Conservation (phyloP, 2,797 vertebrate genomes). For the Discoglossus pictus region DNA sequence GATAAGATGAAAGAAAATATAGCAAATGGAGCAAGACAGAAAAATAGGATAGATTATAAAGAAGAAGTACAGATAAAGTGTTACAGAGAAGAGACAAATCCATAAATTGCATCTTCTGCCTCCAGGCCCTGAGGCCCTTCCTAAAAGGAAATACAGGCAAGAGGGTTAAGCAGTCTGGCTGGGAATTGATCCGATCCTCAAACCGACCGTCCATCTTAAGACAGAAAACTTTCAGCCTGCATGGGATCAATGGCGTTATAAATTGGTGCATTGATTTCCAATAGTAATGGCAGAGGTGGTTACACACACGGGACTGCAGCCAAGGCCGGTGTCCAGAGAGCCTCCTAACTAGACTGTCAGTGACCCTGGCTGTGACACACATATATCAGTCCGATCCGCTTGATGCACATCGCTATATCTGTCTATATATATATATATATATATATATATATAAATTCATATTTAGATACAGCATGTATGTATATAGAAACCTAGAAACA, state of each 20-base stretch:
- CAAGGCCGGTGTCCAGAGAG: conserved; percentile 36
- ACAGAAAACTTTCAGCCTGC: conserved; percentile 44
- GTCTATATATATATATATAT: too few relatives aligned
- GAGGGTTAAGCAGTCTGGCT: conserved; percentile 38
- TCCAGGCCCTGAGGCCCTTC: background rate
- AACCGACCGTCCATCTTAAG: conserved; percentile 38
- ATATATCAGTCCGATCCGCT: background rate
- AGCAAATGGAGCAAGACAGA: too few relatives aligned
- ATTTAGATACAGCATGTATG: too few relatives aligned
- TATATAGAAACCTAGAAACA: too few relatives aligned
- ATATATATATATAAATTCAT: too few relatives aligned
- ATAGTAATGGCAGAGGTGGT: conserved; percentile 50
- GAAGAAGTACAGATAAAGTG: background rate
- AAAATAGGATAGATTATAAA: background rate
- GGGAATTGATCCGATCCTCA: conserved; percentile 37
- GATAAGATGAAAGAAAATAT: too few relatives aligned
- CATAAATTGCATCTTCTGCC: conserved; percentile 9
- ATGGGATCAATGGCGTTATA: conserved; percentile 49
- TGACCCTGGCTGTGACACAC: conserved; percentile 15
- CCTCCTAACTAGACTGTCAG: conserved; percentile 35
- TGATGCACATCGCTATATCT: too few relatives aligned
- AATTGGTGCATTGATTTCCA: conserved; percentile 49
- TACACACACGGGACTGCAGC: conserved; percentile 29
- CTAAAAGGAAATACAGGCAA: conserved; percentile 8
- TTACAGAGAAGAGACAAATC: conserved; percentile 9